Conservation (phyloP, 2,113 vertebrate genomes). For the Dinomys branickii region DNA sequence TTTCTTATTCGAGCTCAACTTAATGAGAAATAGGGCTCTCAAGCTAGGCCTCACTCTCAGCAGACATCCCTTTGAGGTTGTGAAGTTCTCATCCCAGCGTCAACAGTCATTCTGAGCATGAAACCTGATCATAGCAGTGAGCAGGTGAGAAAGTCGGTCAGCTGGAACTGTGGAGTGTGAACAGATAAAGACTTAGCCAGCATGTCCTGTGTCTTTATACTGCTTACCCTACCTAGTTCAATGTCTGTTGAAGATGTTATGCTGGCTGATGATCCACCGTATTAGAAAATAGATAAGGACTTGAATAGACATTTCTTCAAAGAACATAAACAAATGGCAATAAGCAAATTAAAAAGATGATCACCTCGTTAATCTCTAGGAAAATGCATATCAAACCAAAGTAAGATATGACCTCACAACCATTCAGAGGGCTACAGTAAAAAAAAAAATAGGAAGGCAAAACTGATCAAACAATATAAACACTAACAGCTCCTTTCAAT, state of each 20-base stretch:
- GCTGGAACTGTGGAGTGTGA: neutral
- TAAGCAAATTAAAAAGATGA: neutral
- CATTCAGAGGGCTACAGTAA: neutral
- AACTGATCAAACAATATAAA: no score
- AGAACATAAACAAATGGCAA: conserved; percentile 3
- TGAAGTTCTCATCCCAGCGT: neutral
- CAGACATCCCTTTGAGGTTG: neutral
- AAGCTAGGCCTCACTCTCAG: neutral
- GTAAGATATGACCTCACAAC: neutral
- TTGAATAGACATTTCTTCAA: neutral
- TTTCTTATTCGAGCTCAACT: neutral
- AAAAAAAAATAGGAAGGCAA: no score
- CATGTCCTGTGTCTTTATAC: neutral
- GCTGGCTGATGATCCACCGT: neutral
- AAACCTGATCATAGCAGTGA: neutral
- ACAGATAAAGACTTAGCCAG: neutral
- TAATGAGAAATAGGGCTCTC: neutral
- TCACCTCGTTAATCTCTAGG: neutral
- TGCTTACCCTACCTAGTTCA: neutral
- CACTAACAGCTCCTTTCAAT: no score
- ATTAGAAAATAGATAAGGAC: neutral
- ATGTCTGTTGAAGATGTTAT: neutral
- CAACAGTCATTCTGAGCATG: neutral
- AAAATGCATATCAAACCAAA: neutral
- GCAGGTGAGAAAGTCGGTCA: neutral